A percentile compares a stretch with the other conserved stretches of the same genome.
Conservation (phyloP, 2,888 invertebrate genomes). For the Philereme vetulata region DNA sequence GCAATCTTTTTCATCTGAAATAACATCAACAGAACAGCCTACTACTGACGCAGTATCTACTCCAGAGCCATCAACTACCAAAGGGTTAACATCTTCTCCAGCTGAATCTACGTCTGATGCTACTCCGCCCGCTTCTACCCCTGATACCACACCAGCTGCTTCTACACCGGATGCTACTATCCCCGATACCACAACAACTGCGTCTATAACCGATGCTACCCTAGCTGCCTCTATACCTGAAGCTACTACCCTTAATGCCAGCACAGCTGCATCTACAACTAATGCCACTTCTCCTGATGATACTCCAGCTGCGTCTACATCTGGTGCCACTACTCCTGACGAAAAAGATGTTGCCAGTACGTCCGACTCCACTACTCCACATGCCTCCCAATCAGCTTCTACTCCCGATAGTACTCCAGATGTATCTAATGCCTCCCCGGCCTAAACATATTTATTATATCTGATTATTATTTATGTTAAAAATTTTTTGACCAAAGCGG, state of each 20-base stretch:
- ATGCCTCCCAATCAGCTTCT: no score
- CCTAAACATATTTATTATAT: no score
- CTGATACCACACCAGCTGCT: neutral
- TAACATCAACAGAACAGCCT: constrained; percentile 12
- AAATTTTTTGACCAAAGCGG: constrained; percentile 42
- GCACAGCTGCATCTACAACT: neutral
- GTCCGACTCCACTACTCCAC: no score
- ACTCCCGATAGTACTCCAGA: no score
- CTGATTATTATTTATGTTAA: constrained; percentile 23
- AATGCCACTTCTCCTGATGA: constrained; percentile 4
- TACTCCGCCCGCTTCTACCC: constrained; percentile 1
- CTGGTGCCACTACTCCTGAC: no score
- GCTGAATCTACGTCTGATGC: constrained; percentile 7
- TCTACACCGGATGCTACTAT: constrained; percentile 6
- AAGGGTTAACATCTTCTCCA: constrained; percentile 13
- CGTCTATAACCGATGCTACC: neutral
- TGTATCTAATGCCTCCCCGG: no score
- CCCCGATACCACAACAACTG: constrained; percentile 5
- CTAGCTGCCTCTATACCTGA: constrained; percentile 1
- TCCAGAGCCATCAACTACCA: constrained; percentile 15
- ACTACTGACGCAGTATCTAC: constrained; percentile 21
- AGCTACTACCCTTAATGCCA: neutral
- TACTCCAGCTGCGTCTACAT: constrained; percentile 2
- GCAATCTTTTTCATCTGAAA: constrained; percentile 5
- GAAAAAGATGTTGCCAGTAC: no score